A percentile compares a stretch with the other conserved stretches of the same genome.
Evolutionary conservation across 2,113 vertebrate genomes (phyloP).

Genomic region (Oostethus manadensis): DNA sequence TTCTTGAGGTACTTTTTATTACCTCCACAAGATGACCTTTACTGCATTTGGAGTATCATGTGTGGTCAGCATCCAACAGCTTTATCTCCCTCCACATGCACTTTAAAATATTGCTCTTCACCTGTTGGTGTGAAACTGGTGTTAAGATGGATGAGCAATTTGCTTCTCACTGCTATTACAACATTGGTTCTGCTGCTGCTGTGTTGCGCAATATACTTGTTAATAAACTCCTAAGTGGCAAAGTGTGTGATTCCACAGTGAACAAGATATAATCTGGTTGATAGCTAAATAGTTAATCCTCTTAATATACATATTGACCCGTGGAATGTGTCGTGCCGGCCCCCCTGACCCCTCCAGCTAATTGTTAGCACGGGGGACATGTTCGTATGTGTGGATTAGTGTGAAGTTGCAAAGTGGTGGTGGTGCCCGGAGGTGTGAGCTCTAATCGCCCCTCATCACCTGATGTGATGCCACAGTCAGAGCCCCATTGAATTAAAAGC

Average conservation of each 20-base stretch:
- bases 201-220: too few species aligned
- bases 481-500: constrained; percentile 26
- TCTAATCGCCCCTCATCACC: constrained; percentile 66
- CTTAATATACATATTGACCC: constrained; percentile 52
- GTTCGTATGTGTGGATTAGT: constrained; percentile 45
- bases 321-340: constrained; percentile 34
- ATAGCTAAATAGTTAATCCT: constrained; percentile 50
- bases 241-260: constrained; percentile 20
- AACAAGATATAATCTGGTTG: constrained; percentile 58
- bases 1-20: too few species aligned
- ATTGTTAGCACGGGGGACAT: constrained; percentile 15
- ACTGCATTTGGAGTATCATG: too few species aligned
- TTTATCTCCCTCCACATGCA: too few species aligned
- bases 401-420: constrained; percentile 46
- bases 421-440: constrained; percentile 67
- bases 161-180: too few species aligned
- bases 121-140: too few species aligned
- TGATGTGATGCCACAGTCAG: constrained; percentile 61
- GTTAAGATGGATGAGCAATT: too few species aligned
- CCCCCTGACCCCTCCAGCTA: too few species aligned
- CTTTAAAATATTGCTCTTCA: too few species aligned
- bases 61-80: too few species aligned
- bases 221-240: constrained; percentile 13
- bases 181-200: too few species aligned
- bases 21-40: too few species aligned